These are phyloP conservation scores for Argyresthia goedartella DNA, from an alignment of 2,888 invertebrate genomes.

Conservation along the genomic window DNA sequence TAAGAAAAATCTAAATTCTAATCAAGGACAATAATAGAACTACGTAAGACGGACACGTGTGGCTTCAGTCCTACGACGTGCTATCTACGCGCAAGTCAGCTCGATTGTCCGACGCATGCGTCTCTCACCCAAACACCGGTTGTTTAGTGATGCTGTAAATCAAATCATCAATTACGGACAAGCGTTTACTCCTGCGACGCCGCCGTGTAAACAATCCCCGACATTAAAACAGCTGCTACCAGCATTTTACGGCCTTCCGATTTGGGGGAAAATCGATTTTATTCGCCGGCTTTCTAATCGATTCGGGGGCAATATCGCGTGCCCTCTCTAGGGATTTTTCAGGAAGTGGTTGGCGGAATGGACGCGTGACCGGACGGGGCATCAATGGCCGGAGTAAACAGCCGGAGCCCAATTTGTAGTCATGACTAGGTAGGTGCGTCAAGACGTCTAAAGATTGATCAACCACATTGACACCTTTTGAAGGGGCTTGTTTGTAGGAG, in stretches of 20 bases:
- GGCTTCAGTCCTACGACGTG: no score
- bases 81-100: neutral
- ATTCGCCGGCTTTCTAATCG: slow-evolving; percentile 64
- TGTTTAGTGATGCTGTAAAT: slow-evolving; percentile 69
- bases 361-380: slow-evolving; percentile 31
- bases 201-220: slow-evolving; percentile 64
- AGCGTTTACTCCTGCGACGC: slow-evolving; percentile 68
- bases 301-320: slow-evolving; percentile 52
- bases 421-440: no score
- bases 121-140: slow-evolving; percentile 62
- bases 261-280: slow-evolving; percentile 71
- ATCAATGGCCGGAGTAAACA: slow-evolving; percentile 29
- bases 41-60: no score
- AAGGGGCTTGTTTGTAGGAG: no score
- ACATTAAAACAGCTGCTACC: slow-evolving; percentile 62
- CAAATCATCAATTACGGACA: slow-evolving; percentile 71
- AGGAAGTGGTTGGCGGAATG: slow-evolving; percentile 58
- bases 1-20: no score
- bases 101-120: slow-evolving; percentile 49
- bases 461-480: no score
- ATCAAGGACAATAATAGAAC: no score
- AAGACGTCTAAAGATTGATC: no score
- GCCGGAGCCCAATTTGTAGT: slow-evolving; percentile 7
- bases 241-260: slow-evolving; percentile 62
- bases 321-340: slow-evolving; percentile 22